Evolutionary conservation across 92 coral and sea anemone species (phyloP).

Genomic region (Porites cylindrica): DNA sequence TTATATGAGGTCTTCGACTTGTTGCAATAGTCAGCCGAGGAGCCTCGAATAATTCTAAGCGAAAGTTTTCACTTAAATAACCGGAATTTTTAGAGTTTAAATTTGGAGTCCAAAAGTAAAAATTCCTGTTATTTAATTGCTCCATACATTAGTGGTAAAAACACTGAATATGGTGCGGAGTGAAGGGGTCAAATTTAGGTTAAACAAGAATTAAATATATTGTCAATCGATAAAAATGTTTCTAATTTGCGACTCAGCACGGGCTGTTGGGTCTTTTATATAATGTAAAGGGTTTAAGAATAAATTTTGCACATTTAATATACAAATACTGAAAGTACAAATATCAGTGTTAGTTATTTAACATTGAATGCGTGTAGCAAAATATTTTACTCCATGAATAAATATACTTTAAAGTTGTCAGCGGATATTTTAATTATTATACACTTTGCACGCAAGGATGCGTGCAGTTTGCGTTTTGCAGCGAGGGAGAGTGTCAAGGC

Average conservation of each 20-base stretch:
- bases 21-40: too few relatives aligned
- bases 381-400: not conserved
- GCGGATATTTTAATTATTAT: not conserved
- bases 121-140: not conserved
- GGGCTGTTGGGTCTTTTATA: conserved; percentile 22
- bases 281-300: not conserved
- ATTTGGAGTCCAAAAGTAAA: too few relatives aligned
- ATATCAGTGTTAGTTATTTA: conserved; percentile 1
- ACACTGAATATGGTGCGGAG: not conserved
- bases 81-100: too few relatives aligned
- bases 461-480: not conserved
- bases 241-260: conserved; percentile 2
- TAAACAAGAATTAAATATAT: not conserved
- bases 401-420: not conserved
- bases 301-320: conserved; percentile 22
- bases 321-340: not conserved
- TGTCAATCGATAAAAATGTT: not conserved
- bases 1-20: too few relatives aligned
- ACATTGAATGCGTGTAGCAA: not conserved
- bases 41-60: too few relatives aligned
- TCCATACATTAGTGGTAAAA: not conserved
- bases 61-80: too few relatives aligned
- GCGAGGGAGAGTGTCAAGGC: too few relatives aligned
- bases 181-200: not conserved
- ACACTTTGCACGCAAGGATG: not conserved